Conservation (phyloP, 1,140 invertebrate species). For the Condylostylus longicornis region DNA sequence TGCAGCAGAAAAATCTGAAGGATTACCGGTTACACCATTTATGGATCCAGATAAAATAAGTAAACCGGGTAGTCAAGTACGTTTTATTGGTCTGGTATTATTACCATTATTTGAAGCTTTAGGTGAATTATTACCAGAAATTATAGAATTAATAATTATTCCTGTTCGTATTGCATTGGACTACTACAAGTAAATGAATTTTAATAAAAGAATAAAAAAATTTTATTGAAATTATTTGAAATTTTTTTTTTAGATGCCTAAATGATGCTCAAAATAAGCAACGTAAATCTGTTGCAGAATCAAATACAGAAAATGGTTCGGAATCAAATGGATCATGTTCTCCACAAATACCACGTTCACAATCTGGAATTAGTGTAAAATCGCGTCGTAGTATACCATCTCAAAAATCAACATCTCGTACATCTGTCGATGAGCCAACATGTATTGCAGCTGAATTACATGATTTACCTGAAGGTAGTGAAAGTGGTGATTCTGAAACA, state of each 20-base stretch:
- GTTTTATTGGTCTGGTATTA: constrained; percentile 71
- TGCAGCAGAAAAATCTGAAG: constrained; percentile 69
- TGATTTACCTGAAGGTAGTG: constrained; percentile 42
- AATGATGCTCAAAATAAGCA: constrained; percentile 29
- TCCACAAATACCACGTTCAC: constrained; percentile 33
- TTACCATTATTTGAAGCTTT: constrained; percentile 65
- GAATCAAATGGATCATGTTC: constrained; percentile 22
- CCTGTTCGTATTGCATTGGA: constrained; percentile 44
- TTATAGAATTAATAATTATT: constrained; percentile 40
- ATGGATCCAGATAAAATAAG: constrained; percentile 85
- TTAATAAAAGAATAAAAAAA: no score
- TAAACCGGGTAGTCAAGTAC: constrained; percentile 71
- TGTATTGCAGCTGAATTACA: constrained; percentile 33
- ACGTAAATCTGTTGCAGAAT: constrained; percentile 36
- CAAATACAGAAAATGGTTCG: constrained; percentile 43
- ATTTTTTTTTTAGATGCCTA: constrained; percentile 14
- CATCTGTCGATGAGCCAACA: constrained; percentile 44
- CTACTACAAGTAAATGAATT: constrained; percentile 32
- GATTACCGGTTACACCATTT: constrained; percentile 71
- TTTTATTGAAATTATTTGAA: no score
- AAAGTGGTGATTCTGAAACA: constrained; percentile 50
- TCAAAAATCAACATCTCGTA: constrained; percentile 32
- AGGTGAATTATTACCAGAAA: constrained; percentile 51
- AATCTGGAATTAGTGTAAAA: constrained; percentile 30
- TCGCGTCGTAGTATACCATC: constrained; percentile 31